These are phyloP conservation scores for Pachyseris speciosa DNA, from an alignment of 64 coral and sea anemone genomes.

Conservation along the genomic window DNA sequence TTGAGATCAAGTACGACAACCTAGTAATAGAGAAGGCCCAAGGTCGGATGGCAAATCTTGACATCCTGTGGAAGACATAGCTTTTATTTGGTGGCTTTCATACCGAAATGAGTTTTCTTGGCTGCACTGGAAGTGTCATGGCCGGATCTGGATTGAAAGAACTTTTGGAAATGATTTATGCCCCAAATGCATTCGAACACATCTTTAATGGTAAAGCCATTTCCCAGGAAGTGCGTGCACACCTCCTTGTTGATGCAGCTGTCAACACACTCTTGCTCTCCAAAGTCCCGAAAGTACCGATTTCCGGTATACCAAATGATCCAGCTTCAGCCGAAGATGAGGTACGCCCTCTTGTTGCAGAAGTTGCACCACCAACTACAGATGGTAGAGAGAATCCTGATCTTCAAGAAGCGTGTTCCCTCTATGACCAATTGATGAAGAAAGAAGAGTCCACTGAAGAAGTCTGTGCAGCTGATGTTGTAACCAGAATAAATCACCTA, in stretches of 20 bases:
- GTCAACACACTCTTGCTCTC: constrained; percentile 34
- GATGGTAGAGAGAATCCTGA: too few relatives aligned
- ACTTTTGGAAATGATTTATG: constrained; percentile 43
- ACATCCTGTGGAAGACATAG: constrained; percentile 23
- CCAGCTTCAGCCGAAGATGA: too few relatives aligned
- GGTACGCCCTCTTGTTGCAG: too few relatives aligned
- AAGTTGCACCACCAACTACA: too few relatives aligned
- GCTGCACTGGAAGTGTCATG: not conserved
- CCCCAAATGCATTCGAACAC: constrained; percentile 33
- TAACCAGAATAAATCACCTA: too few relatives aligned
- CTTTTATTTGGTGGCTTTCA: too few relatives aligned
- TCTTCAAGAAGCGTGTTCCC: too few relatives aligned
- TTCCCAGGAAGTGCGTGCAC: constrained; percentile 15
- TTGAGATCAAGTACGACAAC: constrained; percentile 15
- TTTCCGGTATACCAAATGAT: too few relatives aligned
- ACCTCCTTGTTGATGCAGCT: constrained; percentile 42
- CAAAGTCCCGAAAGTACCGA: not conserved
- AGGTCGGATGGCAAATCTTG: constrained; percentile 26
- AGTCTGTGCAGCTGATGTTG: not conserved
- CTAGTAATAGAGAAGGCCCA: not conserved
- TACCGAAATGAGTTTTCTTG: constrained; percentile 11
- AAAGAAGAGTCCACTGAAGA: not conserved
- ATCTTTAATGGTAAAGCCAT: constrained; percentile 40
- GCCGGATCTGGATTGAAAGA: not conserved
- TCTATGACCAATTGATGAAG: too few relatives aligned